Evolutionary conservation across 2,113 vertebrate genomes (phyloP).

Genomic region (Gymnocephalus cernua): DNA sequence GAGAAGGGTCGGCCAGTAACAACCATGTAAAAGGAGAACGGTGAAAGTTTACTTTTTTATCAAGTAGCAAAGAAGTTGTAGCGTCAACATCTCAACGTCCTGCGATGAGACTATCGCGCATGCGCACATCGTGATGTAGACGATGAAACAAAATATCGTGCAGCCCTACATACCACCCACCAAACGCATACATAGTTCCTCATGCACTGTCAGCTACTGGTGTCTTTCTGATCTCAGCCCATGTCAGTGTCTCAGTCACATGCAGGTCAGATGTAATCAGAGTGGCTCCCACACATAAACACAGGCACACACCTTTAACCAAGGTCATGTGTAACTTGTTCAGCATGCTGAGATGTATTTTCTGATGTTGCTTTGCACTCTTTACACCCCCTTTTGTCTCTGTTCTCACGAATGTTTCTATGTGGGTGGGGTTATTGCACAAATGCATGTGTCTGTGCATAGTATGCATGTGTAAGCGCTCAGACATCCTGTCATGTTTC

Average conservation of each 20-base stretch:
- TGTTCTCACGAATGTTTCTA: neutral
- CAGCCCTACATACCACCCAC: no score
- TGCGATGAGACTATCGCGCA: no score
- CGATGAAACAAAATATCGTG: no score
- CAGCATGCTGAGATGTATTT: conserved; percentile 41
- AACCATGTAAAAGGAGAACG: no score
- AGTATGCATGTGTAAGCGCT: conserved; percentile 2
- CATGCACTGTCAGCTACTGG: neutral
- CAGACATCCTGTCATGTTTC: conserved; percentile 64
- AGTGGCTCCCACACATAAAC: neutral
- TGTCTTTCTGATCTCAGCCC: conserved; percentile 22
- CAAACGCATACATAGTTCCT: neutral
- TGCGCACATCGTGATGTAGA: no score
- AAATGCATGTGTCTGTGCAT: neutral
- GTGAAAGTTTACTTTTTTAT: no score
- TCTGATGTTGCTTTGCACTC: conserved; percentile 17
- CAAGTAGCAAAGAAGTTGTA: no score
- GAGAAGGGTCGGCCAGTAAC: no score
- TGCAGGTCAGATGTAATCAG: conserved; percentile 59
- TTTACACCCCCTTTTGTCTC: neutral
- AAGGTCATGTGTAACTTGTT: conserved; percentile 57
- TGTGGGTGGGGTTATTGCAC: neutral
- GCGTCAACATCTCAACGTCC: no score
- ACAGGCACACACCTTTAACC: conserved; percentile 35
- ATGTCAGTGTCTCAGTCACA: conserved; percentile 46